These are phyloP conservation scores for Epizoanthus stellaris DNA, from an alignment of 92 coral and sea anemone genomes.

Conservation along the genomic window DNA sequence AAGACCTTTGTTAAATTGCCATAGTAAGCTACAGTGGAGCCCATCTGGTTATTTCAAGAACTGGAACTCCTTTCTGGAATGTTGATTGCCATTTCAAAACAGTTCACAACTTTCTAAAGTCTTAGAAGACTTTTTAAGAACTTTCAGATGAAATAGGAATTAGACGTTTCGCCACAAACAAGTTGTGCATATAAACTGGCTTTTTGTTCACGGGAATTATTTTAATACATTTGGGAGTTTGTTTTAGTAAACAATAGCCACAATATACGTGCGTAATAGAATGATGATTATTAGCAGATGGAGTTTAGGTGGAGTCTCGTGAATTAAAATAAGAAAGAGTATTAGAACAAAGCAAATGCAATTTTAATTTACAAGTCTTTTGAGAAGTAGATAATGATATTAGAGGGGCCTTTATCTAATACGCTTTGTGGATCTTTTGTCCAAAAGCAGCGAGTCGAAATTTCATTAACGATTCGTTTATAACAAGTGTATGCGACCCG, in stretches of 20 bases:
- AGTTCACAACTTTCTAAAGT: slow-evolving; percentile 17
- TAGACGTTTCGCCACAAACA: not conserved
- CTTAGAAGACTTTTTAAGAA: slow-evolving; percentile 14
- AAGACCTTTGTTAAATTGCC: slow-evolving; percentile 25
- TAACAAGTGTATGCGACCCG: not conserved
- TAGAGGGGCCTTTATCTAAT: not conserved
- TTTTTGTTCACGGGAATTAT: not conserved
- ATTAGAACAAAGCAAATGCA: slow-evolving; percentile 15
- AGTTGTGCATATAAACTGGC: not conserved
- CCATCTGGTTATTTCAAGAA: not conserved
- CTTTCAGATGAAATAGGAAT: slow-evolving; percentile 13
- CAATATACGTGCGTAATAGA: not conserved
- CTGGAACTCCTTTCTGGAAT: slow-evolving; percentile 1
- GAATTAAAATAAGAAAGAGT: not conserved
- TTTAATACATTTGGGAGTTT: not conserved
- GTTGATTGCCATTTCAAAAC: not conserved
- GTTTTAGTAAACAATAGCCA: not conserved
- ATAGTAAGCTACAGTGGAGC: not conserved
- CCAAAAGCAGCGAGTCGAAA: not conserved
- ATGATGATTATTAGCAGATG: no score
- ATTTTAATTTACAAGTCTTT: not conserved
- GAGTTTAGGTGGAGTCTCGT: no score
- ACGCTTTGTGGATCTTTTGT: not conserved
- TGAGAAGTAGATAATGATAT: slow-evolving; percentile 2
- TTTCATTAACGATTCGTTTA: slow-evolving; percentile 10